Base-by-base conservation (phyloP, 2,797 vertebrate species). In the Darevskia nairensis region DNA sequence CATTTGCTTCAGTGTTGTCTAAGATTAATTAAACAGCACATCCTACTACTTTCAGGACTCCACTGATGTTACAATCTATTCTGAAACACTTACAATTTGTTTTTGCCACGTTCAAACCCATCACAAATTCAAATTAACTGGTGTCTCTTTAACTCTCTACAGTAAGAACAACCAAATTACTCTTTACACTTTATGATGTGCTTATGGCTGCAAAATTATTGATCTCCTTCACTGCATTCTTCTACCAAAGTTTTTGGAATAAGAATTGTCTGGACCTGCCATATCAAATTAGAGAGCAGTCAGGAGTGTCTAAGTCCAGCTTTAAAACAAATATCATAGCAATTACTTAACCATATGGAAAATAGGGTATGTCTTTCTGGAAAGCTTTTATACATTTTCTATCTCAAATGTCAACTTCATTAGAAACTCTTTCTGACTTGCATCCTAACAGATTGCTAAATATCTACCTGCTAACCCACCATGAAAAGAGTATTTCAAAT, bases 241-340 rank as follows among this genome's bases (percentile, higher is more conserved):
- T 82, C 95, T 92, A 92, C 1, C 74, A 95, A 97, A 96, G 89
- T 96, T 97, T 95, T 95, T 92, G 93, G 92, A 95, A 95, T 95
- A 96, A 96, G 92, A 96, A 96, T 95, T 76, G 80, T 94, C 74
- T 87, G 93, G 92, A 94, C 94, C 95, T 96, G 92, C 94, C 93
- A 94, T 93, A 96, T 96, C 96, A 96, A 97, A 97, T 96, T 96
- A 95, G 95, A 96, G 92, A 95, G 95, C 94, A 96, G 94, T 96
- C 94, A 96, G 94, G 95, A 95, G 95, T 96, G 92, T 97, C 94
- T 96, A 97, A 96, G 93, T 96, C 94, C 93, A 95, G 94, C 94
- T 97, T 97, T 96, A 96, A 97, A 96, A 96, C 95, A 97, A 97
- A 95, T 95, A 96, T 95, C 93, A 95, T 95, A 96, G 95, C 92